Percentiles rank a stretch among this genome's conserved stretches.
These are phyloP conservation scores for Callithrix jacchus DNA, from an alignment of 2,113 vertebrate genomes.

Conservation along the genomic window DNA sequence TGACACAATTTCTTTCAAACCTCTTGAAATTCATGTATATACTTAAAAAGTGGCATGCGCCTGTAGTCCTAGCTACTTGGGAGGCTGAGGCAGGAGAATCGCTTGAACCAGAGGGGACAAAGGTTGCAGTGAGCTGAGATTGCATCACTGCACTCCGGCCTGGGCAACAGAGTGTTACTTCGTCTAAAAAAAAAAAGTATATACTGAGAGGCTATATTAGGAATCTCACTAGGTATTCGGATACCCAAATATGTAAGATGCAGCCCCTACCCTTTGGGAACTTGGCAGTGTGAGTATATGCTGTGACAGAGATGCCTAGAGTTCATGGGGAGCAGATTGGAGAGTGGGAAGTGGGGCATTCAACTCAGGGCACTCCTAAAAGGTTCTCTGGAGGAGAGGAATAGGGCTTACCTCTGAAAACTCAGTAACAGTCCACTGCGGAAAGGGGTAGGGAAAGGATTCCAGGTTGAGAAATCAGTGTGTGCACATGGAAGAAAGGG, in stretches of 20 bases:
- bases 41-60: background rate
- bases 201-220: background rate
- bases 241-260: background rate
- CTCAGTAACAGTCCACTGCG: background rate
- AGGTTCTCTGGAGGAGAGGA: background rate
- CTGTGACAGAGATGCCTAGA: background rate
- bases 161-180: too few relatives aligned
- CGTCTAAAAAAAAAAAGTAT: background rate
- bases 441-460: background rate
- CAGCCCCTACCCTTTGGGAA: background rate
- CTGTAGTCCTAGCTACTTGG: too few relatives aligned
- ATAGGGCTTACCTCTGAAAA: background rate
- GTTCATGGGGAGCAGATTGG: too few relatives aligned
- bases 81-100: too few relatives aligned
- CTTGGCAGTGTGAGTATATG: background rate
- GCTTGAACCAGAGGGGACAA: too few relatives aligned
- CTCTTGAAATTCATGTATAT: background rate
- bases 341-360: background rate
- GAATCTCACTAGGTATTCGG: background rate
- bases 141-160: too few relatives aligned
- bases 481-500: background rate
- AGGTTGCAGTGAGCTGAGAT: too few relatives aligned
- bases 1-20: conserved; percentile 11
- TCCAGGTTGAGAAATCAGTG: background rate
- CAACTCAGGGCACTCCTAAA: background rate